Evolutionary conservation across 2,113 vertebrate genomes (phyloP), one percentile per base, ranked within the genome.

Genomic region (Lophura nycthemera): DNA sequence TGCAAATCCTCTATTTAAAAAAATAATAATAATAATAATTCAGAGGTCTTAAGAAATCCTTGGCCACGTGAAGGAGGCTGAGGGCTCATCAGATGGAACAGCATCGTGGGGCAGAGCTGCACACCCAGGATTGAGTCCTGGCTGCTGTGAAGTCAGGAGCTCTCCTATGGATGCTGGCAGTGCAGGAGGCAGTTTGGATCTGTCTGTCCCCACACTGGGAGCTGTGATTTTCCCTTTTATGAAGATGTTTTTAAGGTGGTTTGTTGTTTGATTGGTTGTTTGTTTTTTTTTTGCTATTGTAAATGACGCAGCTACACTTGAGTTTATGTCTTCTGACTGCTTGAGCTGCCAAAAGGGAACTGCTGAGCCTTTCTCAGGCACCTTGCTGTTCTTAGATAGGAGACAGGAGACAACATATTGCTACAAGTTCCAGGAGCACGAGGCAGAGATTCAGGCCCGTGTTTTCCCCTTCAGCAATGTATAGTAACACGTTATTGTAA

Each of bases 191-290:
- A 2, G 16, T 71, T 61, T 54, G 4, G 3, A 2, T 4, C 3
- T 2, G 0, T 20, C 13, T 9, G 0, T 13, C 4, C 32, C 82
- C 3, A 0, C 13, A 30, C 0, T 15, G 42, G 43, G 60, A 92
- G 42, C 2, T 25, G 47, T 15, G 36, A 7, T 21, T 47, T 5
- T 21, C 14, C 42, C 25, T 29, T 24, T 2, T 1, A 1, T 0
- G 11, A 60, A 40, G 43, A 21, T 1, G 0, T 38, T 64, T 67
- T 45, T 18, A 22, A 66, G 50, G 13, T 30, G 27, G 27, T 29
- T 6, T 48, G 20, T 12, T 38, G 38, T 38, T 36, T 36, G 36
- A 8, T 36, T 36, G 36, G 36, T 36, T 36, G 36, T 36, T 36
- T 36, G 9, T 9, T 9, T 38, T 36, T 42, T 25, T 12, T 32